phyloP scores from a whole-genome alignment of 92 coral and sea anemone genomes.

The Epizoanthus scotinus region DNA sequence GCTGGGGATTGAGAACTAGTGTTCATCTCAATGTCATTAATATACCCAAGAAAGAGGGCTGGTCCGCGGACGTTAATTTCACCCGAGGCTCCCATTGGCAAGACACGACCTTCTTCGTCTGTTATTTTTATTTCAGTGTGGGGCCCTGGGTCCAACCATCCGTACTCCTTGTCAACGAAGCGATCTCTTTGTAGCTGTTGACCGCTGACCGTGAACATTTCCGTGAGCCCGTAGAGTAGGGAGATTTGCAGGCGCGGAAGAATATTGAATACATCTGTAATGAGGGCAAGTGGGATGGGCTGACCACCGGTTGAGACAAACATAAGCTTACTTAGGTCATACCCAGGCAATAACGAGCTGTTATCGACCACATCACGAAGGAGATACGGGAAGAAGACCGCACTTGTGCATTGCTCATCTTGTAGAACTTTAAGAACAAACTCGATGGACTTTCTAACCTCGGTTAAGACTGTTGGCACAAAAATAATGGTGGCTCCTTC shows the following conservation, averaged over 20 bases:
- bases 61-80: constrained; percentile 13
- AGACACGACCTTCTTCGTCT: not conserved
- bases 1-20: not conserved
- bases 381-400: constrained; percentile 38
- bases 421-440: constrained; percentile 21
- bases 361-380: constrained; percentile 24
- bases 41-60: not conserved
- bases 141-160: constrained; percentile 36
- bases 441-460: constrained; percentile 18
- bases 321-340: constrained; percentile 20
- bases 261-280: not conserved
- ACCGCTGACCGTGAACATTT: not conserved
- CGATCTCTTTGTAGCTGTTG: constrained; percentile 7
- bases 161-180: constrained; percentile 21
- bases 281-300: not conserved
- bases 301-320: constrained; percentile 38
- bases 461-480: constrained; percentile 32
- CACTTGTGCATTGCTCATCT: constrained; percentile 46
- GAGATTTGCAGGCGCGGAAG: constrained; percentile 13
- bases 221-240: constrained; percentile 32
- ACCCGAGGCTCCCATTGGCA: constrained; percentile 12
- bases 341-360: not conserved
- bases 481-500: constrained; percentile 39
- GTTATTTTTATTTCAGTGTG: constrained; percentile 37
- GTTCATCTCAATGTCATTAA: not conserved